Evolutionary conservation across 2,113 vertebrate species (phyloP).

Genomic region (Oplegnathus fasciatus): DNA sequence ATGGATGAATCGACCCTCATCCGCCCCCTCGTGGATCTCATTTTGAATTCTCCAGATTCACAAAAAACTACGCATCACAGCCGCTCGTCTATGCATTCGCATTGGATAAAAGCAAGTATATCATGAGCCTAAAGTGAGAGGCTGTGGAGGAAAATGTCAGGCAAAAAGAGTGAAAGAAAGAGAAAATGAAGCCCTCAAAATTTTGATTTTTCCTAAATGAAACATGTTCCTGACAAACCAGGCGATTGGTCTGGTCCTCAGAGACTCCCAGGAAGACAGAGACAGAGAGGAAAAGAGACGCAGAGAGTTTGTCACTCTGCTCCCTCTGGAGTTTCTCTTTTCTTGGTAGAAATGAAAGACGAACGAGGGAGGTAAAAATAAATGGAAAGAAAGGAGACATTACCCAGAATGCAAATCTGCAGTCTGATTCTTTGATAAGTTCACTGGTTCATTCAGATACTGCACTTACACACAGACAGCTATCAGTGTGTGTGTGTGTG

Average conservation of each 20-base stretch:
- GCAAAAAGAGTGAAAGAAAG: neutral
- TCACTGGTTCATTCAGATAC: constrained; percentile 1
- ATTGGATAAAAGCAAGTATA: too few species aligned
- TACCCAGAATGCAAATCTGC: constrained; percentile 32
- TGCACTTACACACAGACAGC: neutral
- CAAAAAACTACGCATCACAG: neutral
- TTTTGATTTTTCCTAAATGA: constrained; percentile 4
- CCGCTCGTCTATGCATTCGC: neutral
- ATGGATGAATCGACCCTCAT: neutral
- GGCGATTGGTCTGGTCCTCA: neutral
- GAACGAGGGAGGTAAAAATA: neutral
- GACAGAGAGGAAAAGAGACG: neutral
- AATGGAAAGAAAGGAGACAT: constrained; percentile 8
- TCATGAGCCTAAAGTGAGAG: neutral
- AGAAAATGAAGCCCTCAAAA: neutral
- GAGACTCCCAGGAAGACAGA: constrained; percentile 2
- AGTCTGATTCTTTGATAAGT: constrained; percentile 21
- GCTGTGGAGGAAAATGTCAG: neutral
- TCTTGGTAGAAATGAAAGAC: neutral
- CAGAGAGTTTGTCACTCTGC: neutral
- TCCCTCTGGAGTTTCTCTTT: constrained; percentile 28
- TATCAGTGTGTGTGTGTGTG: constrained; percentile 27
- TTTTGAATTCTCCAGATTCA: neutral
- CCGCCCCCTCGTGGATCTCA: too few species aligned
- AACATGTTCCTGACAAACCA: neutral